These are phyloP conservation scores for Thymallus thymallus DNA, from an alignment of 2,113 vertebrate species.

Conservation along the genomic window DNA sequence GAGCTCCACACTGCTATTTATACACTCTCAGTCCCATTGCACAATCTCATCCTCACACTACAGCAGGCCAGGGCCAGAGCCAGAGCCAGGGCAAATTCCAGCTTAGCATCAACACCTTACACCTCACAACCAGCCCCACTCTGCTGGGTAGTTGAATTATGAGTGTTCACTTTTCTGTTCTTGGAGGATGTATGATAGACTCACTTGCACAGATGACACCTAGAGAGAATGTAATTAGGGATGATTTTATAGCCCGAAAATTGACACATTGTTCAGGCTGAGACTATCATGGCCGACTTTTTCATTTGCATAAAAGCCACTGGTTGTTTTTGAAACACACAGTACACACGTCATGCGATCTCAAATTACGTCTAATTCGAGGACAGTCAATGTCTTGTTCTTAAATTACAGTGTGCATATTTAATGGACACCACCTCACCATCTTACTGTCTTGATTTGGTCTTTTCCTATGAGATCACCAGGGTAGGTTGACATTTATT, in stretches of 20 bases:
- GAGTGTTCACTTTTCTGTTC: neutral
- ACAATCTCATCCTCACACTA: conserved; percentile 19
- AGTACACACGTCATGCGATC: neutral
- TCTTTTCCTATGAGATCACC: conserved; percentile 62
- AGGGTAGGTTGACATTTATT: too few species aligned
- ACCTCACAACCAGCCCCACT: neutral
- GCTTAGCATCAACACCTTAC: neutral
- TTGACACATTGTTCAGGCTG: neutral
- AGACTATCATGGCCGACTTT: neutral
- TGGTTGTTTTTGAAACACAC: too few species aligned
- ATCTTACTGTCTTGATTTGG: conserved; percentile 67
- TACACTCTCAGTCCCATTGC: conserved; percentile 23
- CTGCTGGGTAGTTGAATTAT: neutral
- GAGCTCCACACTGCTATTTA: conserved; percentile 8
- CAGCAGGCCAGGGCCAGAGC: conserved; percentile 9
- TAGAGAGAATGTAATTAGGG: neutral
- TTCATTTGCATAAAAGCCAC: too few species aligned
- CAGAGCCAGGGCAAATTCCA: neutral
- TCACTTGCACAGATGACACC: neutral
- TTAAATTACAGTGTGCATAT: conserved; percentile 30
- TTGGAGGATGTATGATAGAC: neutral
- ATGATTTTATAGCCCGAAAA: neutral
- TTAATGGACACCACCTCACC: conserved; percentile 47
- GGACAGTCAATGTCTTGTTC: neutral
- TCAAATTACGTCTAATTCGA: neutral